Conservation (phyloP, 64 coral and sea anemone species). For the Astreopora myriophthalma region DNA sequence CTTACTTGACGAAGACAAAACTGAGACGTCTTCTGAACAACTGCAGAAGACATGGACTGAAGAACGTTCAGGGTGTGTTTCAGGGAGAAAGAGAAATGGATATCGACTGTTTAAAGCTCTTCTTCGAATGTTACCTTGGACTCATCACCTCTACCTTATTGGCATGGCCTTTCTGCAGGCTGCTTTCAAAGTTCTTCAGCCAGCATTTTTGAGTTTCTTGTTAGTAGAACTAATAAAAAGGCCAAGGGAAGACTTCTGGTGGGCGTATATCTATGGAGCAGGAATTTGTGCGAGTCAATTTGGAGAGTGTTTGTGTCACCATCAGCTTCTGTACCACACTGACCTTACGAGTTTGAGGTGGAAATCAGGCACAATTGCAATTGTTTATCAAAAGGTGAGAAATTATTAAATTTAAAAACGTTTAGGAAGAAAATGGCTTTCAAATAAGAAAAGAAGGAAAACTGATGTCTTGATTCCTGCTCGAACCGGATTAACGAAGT, state of each 20-base stretch:
- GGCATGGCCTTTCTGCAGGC: neutral
- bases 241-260: neutral
- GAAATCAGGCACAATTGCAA: conserved; percentile 47
- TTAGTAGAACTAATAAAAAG: conserved; percentile 9
- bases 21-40: neutral
- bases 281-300: conserved; percentile 48
- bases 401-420: no score
- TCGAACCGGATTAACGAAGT: no score
- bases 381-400: conserved; percentile 55
- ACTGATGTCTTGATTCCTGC: no score
- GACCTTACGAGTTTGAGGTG: conserved; percentile 20
- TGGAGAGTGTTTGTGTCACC: neutral
- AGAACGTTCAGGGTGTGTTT: neutral
- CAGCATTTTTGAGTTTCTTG: conserved; percentile 30
- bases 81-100: neutral
- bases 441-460: no score
- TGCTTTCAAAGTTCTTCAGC: conserved; percentile 36
- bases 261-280: conserved; percentile 36
- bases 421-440: no score
- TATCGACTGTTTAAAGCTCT: conserved; percentile 23
- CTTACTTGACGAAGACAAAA: conserved; percentile 19
- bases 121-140: conserved; percentile 41
- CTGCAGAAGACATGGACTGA: neutral
- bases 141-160: neutral
- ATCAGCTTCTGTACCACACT: conserved; percentile 1